phyloP scores from a whole-genome alignment of 2,113 vertebrate genomes.

The Zosterops hypoxanthus region DNA sequence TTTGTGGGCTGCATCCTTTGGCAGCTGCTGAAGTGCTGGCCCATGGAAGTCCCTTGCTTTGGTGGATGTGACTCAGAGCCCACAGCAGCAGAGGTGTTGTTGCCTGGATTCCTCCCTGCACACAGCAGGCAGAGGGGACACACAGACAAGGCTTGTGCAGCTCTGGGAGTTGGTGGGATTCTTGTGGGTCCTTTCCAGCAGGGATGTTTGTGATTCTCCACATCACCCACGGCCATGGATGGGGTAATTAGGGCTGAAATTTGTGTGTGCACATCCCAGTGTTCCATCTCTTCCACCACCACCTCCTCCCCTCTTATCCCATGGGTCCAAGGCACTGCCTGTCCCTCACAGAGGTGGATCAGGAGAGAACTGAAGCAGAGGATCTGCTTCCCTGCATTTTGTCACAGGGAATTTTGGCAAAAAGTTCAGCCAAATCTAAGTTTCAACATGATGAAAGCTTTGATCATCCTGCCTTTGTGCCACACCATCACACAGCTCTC shows the following conservation, averaged over 20 bases:
- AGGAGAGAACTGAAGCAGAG: not conserved
- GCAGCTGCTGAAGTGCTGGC: not conserved
- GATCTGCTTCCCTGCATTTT: not conserved
- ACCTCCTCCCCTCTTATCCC: not conserved
- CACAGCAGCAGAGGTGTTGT: not conserved
- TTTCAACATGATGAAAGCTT: not conserved
- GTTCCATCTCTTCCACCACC: not conserved
- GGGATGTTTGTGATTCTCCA: not conserved
- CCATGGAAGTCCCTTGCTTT: not conserved
- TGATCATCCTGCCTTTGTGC: not conserved
- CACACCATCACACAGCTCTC: not conserved
- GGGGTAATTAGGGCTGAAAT: not conserved
- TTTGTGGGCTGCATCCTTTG: not conserved
- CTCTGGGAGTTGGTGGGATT: not conserved
- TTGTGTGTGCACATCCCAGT: accelerated
- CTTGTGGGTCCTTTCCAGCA: not conserved
- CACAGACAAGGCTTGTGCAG: not conserved
- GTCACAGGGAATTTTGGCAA: not conserved
- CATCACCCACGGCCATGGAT: not conserved
- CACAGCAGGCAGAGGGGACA: not conserved
- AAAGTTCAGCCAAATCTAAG: not conserved
- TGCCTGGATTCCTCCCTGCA: not conserved
- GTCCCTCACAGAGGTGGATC: not conserved
- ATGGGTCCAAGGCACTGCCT: accelerated
- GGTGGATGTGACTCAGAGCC: not conserved